These are phyloP conservation scores for Paedocypris sp. DNA, from an alignment of 2,113 vertebrate species.

Conservation along the genomic window DNA sequence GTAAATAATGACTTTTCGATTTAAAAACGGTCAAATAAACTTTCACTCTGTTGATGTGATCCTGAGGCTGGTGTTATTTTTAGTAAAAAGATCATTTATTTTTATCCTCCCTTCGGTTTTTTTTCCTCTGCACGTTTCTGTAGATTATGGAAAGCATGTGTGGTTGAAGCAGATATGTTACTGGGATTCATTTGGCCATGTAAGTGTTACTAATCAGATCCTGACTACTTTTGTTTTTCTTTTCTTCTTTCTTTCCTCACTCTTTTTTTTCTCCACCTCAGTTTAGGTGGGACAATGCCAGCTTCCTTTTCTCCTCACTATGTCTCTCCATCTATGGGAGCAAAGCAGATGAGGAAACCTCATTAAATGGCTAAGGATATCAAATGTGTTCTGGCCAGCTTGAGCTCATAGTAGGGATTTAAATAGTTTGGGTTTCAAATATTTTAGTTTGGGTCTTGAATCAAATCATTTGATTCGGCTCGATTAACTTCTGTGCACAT, in stretches of 20 bases:
- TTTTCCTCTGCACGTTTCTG: constrained; percentile 1
- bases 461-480: neutral
- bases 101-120: constrained; percentile 4
- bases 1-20: neutral
- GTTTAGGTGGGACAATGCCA: constrained; percentile 17
- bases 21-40: neutral
- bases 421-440: neutral
- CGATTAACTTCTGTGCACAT: neutral
- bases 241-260: constrained; percentile 6
- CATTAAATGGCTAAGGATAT: neutral
- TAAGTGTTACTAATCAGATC: constrained; percentile 40
- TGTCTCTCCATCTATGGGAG: constrained; percentile 23
- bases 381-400: neutral
- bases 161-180: constrained; percentile 28
- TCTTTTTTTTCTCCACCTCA: neutral
- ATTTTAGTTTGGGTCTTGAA: neutral
- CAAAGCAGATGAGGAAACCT: constrained; percentile 1
- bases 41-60: neutral
- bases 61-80: constrained; percentile 47
- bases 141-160: constrained; percentile 35
- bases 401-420: neutral
- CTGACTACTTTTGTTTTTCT: constrained; percentile 34
- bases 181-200: constrained; percentile 33
- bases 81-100: constrained; percentile 29
- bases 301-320: constrained; percentile 9